Evolutionary conservation across 1,140 invertebrate species (phyloP), one percentile per base, ranked within the genome.

Genomic region (Asbolus verrucosus): DNA sequence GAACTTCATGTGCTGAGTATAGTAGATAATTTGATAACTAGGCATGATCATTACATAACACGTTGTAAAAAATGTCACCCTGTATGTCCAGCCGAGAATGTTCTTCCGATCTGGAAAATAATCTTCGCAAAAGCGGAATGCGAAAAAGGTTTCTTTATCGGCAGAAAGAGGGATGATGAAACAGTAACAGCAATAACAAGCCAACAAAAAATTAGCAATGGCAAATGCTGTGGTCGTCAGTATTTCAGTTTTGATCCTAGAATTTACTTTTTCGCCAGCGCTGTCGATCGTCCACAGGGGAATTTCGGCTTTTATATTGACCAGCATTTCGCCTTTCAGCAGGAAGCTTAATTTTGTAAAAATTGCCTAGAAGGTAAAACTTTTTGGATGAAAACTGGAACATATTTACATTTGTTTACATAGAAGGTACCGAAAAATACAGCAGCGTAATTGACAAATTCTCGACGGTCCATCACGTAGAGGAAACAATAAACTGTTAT

Each of bases 1-100:
- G 13, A 50, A 50, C n/a, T 18, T 18, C 0, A 13, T 18, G 13
- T 50, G 43, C 6, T 18, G 16, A 8, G 18, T 50, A 8, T n/a
- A n/a, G 13, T 50, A 50, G 21, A 50, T 1, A 5, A 50, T 8
- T 21, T 50, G 43, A 21, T 21, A 50, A 24, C 16, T 8, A 50
- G 8, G 43, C 2, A 50, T 18, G 1, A 50, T 21, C 43, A 50
- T 50, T 9, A 50, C 43, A n/a, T 50, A 50, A 8, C 15, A 8
- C 43, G 21, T 19, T 6, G 21, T 8, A 18, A 50, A 1, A 21
- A 50, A 50, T 1, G 43, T n/a, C 15, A 50, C 6, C 21, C 9
- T 50, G 19, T 50, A 50, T 6, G 15, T 15, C 4, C 8, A 8
- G 8, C 1, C 16, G 6, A 41, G 8, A 1, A 41, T 1, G 8